Evolutionary conservation across 2,888 invertebrate genomes (phyloP).

Genomic region (Cenopis cana): DNA sequence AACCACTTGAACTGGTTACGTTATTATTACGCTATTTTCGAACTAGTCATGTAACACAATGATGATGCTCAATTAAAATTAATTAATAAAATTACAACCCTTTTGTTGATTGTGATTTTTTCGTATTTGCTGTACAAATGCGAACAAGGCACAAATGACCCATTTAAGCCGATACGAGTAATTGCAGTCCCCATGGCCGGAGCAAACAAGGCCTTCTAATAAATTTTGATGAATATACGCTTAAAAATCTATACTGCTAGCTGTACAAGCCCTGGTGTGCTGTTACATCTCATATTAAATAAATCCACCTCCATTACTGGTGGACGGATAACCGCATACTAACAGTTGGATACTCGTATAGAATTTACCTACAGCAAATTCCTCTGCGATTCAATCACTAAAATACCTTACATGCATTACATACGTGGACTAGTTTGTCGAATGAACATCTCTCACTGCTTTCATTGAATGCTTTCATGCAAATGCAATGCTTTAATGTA

Average conservation of each 20-base stretch:
- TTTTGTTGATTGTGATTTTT: neutral
- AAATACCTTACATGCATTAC: neutral
- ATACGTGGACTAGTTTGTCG: too few species aligned
- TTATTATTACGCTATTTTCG: neutral
- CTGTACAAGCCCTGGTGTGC: slow-evolving; percentile 53
- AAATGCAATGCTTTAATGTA: too few species aligned
- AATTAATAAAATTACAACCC: neutral
- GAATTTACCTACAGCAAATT: neutral
- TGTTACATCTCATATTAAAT: slow-evolving; percentile 70
- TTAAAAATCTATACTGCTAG: slow-evolving; percentile 55
- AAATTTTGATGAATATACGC: slow-evolving; percentile 63
- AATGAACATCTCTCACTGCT: neutral
- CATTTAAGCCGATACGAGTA: slow-evolving; percentile 43
- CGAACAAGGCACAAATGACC: slow-evolving; percentile 17
- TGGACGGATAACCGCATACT: slow-evolving; percentile 55
- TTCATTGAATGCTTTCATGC: neutral
- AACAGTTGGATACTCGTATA: neutral
- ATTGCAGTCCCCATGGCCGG: slow-evolving; percentile 43
- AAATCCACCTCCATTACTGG: slow-evolving; percentile 60
- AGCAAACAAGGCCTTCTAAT: slow-evolving; percentile 55
- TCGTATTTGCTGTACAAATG: slow-evolving; percentile 13
- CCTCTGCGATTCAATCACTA: neutral
- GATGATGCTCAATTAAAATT: neutral
- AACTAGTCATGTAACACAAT: neutral
- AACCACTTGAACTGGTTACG: neutral